Percentiles rank a stretch among this genome's conserved stretches.
Evolutionary conservation across 2,888 invertebrate species (phyloP).

Genomic region (Cristatella mucedo): DNA sequence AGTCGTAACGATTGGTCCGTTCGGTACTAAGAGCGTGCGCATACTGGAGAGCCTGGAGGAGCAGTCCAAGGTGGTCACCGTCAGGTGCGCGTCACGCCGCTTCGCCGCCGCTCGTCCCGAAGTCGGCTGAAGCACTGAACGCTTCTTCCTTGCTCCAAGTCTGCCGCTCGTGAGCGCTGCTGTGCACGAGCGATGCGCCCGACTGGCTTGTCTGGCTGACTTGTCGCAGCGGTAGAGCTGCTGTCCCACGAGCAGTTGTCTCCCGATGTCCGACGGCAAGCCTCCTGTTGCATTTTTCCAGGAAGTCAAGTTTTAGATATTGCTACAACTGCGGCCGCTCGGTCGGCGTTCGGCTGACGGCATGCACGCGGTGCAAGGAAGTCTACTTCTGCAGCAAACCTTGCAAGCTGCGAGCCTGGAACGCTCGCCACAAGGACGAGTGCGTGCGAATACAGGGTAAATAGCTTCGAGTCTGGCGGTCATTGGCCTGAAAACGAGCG

Average conservation of each 20-base stretch:
- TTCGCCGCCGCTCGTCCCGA: no score
- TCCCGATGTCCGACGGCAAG: no score
- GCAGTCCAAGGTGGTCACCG: background rate
- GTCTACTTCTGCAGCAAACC: slow-evolving; percentile 38
- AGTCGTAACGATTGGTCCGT: slow-evolving; percentile 6
- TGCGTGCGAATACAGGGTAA: slow-evolving; percentile 32
- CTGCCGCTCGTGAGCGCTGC: no score
- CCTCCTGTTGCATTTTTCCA: no score
- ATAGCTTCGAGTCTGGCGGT: no score
- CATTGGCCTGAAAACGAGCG: no score
- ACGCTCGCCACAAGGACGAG: slow-evolving; percentile 33
- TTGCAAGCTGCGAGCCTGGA: slow-evolving; percentile 37
- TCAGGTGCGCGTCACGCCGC: slow-evolving; percentile 8
- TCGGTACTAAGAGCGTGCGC: background rate
- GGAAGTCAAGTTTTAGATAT: slow-evolving; percentile 34
- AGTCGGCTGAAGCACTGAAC: no score
- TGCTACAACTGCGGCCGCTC: slow-evolving; percentile 39
- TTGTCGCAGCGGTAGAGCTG: no score
- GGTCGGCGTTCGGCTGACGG: slow-evolving; percentile 30
- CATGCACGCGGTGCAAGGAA: slow-evolving; percentile 37
- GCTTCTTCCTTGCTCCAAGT: no score
- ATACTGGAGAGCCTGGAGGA: background rate
- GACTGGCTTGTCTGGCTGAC: no score
- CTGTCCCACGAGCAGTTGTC: no score
- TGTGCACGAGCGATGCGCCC: no score